phyloP scores from a whole-genome alignment of 2,113 vertebrate genomes.

The Charadrius vociferus region DNA sequence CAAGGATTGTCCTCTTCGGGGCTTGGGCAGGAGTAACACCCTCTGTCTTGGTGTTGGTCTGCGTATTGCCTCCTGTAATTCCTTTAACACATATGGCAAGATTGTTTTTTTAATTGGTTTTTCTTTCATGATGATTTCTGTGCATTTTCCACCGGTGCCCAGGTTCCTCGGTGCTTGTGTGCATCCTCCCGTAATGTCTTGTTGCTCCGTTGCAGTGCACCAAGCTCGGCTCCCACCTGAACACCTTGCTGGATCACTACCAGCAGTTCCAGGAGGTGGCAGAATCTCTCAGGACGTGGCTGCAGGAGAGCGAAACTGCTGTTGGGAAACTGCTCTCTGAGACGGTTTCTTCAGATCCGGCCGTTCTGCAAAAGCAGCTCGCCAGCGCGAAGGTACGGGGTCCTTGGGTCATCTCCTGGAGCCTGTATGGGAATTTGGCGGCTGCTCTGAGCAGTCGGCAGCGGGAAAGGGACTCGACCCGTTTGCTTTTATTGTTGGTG shows the following conservation, averaged over 20 bases:
- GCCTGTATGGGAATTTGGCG: background rate
- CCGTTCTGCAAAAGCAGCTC: conserved; percentile 84
- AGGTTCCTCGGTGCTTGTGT: fast-evolving
- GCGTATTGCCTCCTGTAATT: background rate
- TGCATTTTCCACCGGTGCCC: fast-evolving
- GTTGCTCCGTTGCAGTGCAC: conserved; percentile 77
- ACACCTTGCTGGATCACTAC: conserved; percentile 83
- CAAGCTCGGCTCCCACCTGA: conserved; percentile 85
- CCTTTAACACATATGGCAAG: background rate
- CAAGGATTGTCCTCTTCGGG: background rate
- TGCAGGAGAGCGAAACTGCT: conserved; percentile 81
- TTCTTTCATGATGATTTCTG: background rate
- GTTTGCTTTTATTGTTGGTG: fast-evolving
- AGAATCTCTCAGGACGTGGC: conserved; percentile 85
- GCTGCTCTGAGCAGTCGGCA: background rate
- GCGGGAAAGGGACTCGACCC: fast-evolving
- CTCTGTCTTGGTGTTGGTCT: background rate
- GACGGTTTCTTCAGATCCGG: conserved; percentile 79
- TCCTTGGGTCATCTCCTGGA: background rate
- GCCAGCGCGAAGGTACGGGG: conserved; percentile 82
- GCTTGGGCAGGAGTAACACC: background rate
- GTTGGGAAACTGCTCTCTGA: conserved; percentile 80
- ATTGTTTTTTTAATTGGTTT: background rate
- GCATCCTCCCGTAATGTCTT: fast-evolving
- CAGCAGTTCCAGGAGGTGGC: conserved; percentile 91